Evolutionary conservation across 92 coral and sea anemone genomes (phyloP).

Genomic region (Epizoanthus fatuus): DNA sequence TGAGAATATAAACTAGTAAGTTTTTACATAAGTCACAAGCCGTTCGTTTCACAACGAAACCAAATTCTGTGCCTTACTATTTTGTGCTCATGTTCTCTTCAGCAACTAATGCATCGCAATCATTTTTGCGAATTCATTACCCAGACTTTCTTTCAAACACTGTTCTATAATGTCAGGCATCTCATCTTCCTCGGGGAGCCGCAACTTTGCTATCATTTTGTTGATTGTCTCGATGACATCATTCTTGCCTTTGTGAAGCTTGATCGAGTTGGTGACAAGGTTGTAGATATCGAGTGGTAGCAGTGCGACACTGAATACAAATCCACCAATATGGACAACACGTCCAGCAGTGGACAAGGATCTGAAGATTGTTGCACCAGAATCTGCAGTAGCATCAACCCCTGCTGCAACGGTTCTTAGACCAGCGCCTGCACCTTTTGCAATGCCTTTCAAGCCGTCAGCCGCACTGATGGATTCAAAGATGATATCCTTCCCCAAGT

Average conservation of each 20-base stretch:
- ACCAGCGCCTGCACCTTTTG: neutral
- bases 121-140: no score
- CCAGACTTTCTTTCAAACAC: no score
- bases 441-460: neutral
- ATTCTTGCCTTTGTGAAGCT: slow-evolving; percentile 16
- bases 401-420: neutral
- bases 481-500: neutral
- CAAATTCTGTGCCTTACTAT: no score
- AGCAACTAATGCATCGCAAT: no score
- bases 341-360: slow-evolving; percentile 16
- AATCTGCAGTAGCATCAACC: slow-evolving; percentile 11
- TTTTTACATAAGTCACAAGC: no score
- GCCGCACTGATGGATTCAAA: neutral
- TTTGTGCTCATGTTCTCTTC: no score
- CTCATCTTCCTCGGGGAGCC: slow-evolving; percentile 2
- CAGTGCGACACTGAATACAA: neutral
- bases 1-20: no score
- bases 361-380: neutral
- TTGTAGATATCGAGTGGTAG: slow-evolving; percentile 25
- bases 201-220: neutral
- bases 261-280: slow-evolving; percentile 19
- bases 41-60: no score
- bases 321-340: slow-evolving; percentile 24
- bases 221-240: slow-evolving; percentile 23
- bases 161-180: no score